These are phyloP conservation scores for Glaucidium brasilianum DNA, from an alignment of 2,113 vertebrate species.

Conservation along the genomic window DNA sequence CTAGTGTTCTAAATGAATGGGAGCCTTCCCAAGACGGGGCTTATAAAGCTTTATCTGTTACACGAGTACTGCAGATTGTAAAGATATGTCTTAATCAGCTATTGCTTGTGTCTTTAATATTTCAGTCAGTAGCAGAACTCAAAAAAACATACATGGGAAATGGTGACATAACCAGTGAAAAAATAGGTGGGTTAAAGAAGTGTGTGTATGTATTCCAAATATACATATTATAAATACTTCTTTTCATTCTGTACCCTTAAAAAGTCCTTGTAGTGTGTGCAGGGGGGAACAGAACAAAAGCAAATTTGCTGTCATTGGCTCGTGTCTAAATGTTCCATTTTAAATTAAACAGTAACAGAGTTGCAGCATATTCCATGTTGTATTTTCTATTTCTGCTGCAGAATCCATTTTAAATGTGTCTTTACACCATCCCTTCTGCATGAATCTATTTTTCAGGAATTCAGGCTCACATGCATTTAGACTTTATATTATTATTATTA, in stretches of 20 bases:
- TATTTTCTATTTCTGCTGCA: not conserved
- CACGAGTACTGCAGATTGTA: not conserved
- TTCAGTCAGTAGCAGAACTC: constrained; percentile 20
- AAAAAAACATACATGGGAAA: not conserved
- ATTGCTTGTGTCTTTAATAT: constrained; percentile 2
- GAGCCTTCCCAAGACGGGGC: constrained; percentile 36
- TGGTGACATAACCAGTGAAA: not conserved
- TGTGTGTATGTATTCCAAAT: not conserved
- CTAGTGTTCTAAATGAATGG: constrained; percentile 35
- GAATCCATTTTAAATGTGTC: not conserved
- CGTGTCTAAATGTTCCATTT: constrained; percentile 22
- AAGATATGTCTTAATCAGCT: constrained; percentile 55
- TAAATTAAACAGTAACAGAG: not conserved
- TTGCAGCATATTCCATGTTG: not conserved
- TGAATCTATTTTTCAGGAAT: not conserved
- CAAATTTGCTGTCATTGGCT: constrained; percentile 13
- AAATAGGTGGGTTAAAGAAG: not conserved
- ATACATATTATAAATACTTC: not conserved
- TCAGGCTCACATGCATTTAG: not conserved
- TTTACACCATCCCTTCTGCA: not conserved
- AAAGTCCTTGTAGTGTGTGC: not conserved
- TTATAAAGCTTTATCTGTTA: constrained; percentile 20
- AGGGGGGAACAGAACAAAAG: not conserved
- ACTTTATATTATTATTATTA: constrained; percentile 18
- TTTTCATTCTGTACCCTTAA: not conserved